A percentile compares a stretch with the other conserved stretches of the same genome.
Conservation (phyloP, 2,888 invertebrate species). For the Acrocera orbiculus region DNA sequence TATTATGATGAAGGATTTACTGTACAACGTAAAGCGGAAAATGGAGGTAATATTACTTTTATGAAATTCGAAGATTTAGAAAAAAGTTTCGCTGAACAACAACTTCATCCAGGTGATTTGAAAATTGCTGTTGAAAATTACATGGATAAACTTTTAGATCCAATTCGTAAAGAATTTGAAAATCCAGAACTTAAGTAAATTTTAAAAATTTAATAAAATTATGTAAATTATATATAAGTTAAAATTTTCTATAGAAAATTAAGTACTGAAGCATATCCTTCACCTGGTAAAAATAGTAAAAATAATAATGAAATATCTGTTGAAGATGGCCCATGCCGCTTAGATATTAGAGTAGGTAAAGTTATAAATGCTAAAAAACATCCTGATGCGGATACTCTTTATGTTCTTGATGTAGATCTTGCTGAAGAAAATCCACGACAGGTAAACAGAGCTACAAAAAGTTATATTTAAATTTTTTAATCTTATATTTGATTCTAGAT, state of each 20-base stretch:
- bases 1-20: conserved; percentile 36
- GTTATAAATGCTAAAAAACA: conserved; percentile 69
- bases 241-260: conserved; percentile 35
- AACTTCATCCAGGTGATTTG: conserved; percentile 85
- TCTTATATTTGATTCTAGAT: conserved; percentile 21
- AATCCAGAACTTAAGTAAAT: conserved; percentile 49
- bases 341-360: conserved; percentile 78
- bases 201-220: background rate
- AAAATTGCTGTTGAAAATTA: conserved; percentile 69
- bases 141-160: conserved; percentile 73
- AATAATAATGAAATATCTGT: conserved; percentile 15
- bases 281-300: conserved; percentile 43
- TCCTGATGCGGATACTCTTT: conserved; percentile 82
- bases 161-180: conserved; percentile 73
- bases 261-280: conserved; percentile 69
- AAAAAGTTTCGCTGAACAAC: conserved; percentile 59
- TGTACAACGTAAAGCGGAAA: conserved; percentile 49
- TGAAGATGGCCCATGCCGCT: conserved; percentile 50
- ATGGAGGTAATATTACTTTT: conserved; percentile 65
- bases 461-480: background rate
- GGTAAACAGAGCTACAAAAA: conserved; percentile 13
- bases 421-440: conserved; percentile 57
- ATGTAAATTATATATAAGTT: background rate
- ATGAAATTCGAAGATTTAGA: conserved; percentile 60
- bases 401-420: conserved; percentile 82